These are phyloP conservation scores for Prionace glauca DNA, from an alignment of 2,797 vertebrate species.

Conservation along the genomic window DNA sequence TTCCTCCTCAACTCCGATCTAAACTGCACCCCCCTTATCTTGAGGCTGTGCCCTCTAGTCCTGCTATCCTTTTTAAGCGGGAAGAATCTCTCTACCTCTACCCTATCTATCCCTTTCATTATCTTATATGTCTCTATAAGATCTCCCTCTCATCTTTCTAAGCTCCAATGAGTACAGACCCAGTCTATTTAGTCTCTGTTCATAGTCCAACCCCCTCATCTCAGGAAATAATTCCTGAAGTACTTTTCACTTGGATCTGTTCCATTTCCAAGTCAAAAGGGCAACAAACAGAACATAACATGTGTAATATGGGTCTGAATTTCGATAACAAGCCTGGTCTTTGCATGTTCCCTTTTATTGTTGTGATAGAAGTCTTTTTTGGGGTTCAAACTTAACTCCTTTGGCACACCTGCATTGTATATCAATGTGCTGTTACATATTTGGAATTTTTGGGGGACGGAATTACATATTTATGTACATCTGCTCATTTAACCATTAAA, in stretches of 20 bases:
- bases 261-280: background rate
- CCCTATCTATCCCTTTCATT: too few relatives aligned
- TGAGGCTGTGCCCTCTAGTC: too few relatives aligned
- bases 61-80: too few relatives aligned
- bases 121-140: too few relatives aligned
- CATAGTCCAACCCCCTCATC: too few relatives aligned
- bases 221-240: background rate
- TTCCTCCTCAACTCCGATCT: too few relatives aligned
- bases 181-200: too few relatives aligned
- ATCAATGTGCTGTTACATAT: background rate
- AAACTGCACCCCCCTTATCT: too few relatives aligned
- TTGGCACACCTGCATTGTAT: background rate
- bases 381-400: background rate
- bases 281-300: background rate
- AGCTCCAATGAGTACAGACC: too few relatives aligned
- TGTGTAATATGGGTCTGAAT: background rate
- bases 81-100: too few relatives aligned
- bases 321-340: background rate
- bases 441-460: background rate
- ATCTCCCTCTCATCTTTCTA: too few relatives aligned
- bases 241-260: background rate
- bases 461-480: background rate
- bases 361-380: background rate
- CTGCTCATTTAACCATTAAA: background rate
- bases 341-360: background rate